These are phyloP conservation scores for Cephus cinctus DNA, from an alignment of 1,140 invertebrate genomes.

Conservation along the genomic window DNA sequence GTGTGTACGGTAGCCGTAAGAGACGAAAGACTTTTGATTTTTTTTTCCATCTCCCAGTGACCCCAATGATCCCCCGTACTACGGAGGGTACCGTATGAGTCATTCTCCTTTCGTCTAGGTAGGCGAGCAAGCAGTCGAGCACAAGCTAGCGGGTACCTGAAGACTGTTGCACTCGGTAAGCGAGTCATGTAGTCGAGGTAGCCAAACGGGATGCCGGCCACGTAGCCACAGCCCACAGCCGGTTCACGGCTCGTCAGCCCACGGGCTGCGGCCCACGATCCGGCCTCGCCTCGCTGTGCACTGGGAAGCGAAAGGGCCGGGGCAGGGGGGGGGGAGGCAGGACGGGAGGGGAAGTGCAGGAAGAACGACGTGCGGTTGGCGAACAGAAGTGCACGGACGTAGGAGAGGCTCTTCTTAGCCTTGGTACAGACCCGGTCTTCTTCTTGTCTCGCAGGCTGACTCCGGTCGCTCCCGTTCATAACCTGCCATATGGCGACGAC, in stretches of 20 bases:
- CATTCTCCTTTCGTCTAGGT: slow-evolving; percentile 35
- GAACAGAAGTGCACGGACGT: too few relatives aligned
- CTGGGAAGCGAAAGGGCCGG: neutral
- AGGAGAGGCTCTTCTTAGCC: too few relatives aligned
- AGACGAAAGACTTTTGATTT: too few relatives aligned
- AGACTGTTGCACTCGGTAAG: slow-evolving; percentile 32
- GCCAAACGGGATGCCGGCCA: slow-evolving; percentile 35
- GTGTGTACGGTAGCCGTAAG: too few relatives aligned
- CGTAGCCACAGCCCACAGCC: slow-evolving; percentile 30
- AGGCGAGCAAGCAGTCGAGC: slow-evolving; percentile 22
- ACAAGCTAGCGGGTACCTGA: slow-evolving; percentile 31
- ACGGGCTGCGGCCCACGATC: too few relatives aligned
- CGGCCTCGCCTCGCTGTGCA: too few relatives aligned
- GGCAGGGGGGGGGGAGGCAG: neutral
- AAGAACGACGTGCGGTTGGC: too few relatives aligned
- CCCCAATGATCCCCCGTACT: slow-evolving; percentile 21
- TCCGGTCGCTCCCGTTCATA: slow-evolving; percentile 13
- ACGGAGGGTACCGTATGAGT: slow-evolving; percentile 26
- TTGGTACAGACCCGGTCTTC: too few relatives aligned
- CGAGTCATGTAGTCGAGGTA: slow-evolving; percentile 32
- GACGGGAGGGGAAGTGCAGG: slow-evolving; percentile 2
- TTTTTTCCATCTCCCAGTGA: too few relatives aligned
- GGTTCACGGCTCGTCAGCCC: too few relatives aligned
- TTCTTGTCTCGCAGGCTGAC: too few relatives aligned
- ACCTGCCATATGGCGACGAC: slow-evolving; percentile 23